phyloP scores from a whole-genome alignment of 2,888 invertebrate species.

The Drosophila pegasa region DNA sequence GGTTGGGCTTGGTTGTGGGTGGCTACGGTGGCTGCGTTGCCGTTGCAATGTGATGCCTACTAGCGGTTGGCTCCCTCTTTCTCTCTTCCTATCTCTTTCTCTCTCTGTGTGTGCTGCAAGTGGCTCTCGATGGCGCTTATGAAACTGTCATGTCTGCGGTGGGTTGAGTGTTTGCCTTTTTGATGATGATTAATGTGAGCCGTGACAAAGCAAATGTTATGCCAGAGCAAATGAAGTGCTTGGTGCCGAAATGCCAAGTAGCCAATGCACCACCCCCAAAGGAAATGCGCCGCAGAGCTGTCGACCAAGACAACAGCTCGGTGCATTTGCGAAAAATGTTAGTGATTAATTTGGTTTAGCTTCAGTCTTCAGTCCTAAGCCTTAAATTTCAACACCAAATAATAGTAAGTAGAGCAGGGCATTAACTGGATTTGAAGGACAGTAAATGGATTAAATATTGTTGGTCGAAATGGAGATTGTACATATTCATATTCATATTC shows the following conservation, averaged over 20 bases:
- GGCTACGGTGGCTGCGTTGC: neutral
- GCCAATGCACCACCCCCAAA: conserved; percentile 13
- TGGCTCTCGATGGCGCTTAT: conserved; percentile 68
- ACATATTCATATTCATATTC: conserved; percentile 15
- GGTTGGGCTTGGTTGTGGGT: conserved; percentile 33
- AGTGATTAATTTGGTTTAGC: conserved; percentile 48
- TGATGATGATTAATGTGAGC: conserved; percentile 77
- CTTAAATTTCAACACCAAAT: conserved; percentile 20
- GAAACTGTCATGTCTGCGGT: conserved; percentile 66
- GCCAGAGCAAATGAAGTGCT: conserved; percentile 59
- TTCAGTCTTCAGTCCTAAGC: conserved; percentile 15
- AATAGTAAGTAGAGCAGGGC: conserved; percentile 11
- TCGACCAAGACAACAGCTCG: conserved; percentile 26
- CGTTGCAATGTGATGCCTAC: conserved; percentile 67
- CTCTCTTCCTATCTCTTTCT: neutral
- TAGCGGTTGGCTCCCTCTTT: conserved; percentile 50
- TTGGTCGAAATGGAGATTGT: neutral
- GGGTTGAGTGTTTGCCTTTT: conserved; percentile 25
- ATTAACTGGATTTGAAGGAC: neutral
- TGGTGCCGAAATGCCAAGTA: conserved; percentile 23
- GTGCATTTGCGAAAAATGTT: conserved; percentile 35
- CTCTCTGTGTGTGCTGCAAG: conserved; percentile 52
- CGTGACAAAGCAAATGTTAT: conserved; percentile 77
- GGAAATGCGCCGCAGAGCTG: conserved; percentile 22
- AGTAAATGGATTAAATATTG: neutral